Percentiles rank a stretch among this genome's conserved stretches.
Evolutionary conservation across 2,113 vertebrate species (phyloP).

Genomic region (Microcebus ravelobensis): DNA sequence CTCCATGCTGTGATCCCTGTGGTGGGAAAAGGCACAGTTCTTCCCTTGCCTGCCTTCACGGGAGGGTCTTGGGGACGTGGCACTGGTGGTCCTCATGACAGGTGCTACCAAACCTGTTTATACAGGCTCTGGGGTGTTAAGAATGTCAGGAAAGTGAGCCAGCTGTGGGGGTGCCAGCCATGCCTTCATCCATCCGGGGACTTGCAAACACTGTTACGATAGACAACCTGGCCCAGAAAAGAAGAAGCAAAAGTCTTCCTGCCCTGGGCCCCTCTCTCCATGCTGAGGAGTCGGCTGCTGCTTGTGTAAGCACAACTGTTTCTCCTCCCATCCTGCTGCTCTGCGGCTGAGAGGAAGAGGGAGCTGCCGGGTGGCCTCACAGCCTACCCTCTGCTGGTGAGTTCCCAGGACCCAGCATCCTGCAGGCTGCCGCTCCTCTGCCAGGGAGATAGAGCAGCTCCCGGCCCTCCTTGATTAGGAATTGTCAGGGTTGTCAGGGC

Average conservation of each 20-base stretch:
- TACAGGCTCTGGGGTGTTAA: neutral
- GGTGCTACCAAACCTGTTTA: neutral
- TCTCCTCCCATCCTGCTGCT: slow-evolving; percentile 66
- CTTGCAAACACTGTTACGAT: neutral
- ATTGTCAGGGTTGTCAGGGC: slow-evolving; percentile 91
- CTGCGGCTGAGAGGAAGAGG: slow-evolving; percentile 53
- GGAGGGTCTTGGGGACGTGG: neutral
- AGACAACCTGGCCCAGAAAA: slow-evolving; percentile 44
- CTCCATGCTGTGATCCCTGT: neutral
- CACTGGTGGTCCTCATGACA: neutral
- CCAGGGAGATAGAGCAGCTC: slow-evolving; percentile 68
- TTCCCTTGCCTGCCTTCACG: neutral
- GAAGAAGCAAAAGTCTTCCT: slow-evolving; percentile 36
- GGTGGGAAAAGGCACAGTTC: neutral
- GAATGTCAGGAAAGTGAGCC: neutral
- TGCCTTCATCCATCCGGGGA: slow-evolving; percentile 4
- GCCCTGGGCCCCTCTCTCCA: slow-evolving; percentile 55
- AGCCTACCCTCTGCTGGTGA: slow-evolving; percentile 48
- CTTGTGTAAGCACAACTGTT: slow-evolving; percentile 73
- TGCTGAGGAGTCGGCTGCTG: slow-evolving; percentile 23
- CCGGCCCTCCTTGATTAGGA: slow-evolving; percentile 81
- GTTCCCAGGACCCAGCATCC: slow-evolving; percentile 78
- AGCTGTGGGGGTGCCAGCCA: neutral
- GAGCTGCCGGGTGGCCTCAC: slow-evolving; percentile 75
- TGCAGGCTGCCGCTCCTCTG: slow-evolving; percentile 65